Evolutionary conservation across 1,140 invertebrate genomes (phyloP).

Genomic region (Pseudomyrmex dendroicus): DNA sequence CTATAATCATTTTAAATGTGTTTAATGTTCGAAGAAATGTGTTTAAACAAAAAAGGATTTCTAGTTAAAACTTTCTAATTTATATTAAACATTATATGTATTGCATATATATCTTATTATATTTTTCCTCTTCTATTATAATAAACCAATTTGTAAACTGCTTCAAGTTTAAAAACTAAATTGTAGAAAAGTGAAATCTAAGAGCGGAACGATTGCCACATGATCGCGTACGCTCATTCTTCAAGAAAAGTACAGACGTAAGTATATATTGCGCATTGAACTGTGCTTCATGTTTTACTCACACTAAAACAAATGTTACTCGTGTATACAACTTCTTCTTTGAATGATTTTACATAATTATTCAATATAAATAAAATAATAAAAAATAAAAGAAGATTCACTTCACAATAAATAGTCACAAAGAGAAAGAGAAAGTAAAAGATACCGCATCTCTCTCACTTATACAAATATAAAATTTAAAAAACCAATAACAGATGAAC

Average conservation of each 20-base stretch:
- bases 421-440: neutral
- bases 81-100: too few relatives aligned
- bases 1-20: neutral
- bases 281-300: too few relatives aligned
- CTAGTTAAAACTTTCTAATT: too few relatives aligned
- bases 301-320: neutral
- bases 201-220: neutral
- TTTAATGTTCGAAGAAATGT: neutral
- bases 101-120: neutral
- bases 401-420: neutral
- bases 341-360: neutral
- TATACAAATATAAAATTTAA: conserved; percentile 42
- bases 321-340: neutral
- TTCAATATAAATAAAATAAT: neutral
- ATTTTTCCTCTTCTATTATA: neutral
- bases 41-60: neutral
- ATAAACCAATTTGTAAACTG: neutral
- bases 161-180: neutral
- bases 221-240: conserved; percentile 20
- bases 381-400: neutral
- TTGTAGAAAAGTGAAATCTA: conserved; percentile 66
- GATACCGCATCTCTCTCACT: neutral
- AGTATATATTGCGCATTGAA: neutral
- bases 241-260: neutral
- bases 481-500: neutral